Evolutionary conservation across 1,140 invertebrate species (phyloP), one percentile per base, ranked within the genome.

Genomic region (Dreissena rostriformis): DNA sequence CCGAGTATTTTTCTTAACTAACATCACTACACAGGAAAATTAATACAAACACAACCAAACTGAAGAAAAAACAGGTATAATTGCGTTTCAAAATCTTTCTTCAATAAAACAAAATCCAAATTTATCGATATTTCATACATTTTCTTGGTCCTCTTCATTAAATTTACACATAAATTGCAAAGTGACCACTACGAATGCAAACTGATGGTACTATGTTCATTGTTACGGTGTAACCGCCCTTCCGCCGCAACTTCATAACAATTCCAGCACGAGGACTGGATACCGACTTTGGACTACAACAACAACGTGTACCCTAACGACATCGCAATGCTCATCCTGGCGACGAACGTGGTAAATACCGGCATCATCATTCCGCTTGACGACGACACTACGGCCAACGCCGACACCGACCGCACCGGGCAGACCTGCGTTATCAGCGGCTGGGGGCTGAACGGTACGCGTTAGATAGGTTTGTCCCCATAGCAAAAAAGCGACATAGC

Each of bases 361-460:
- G 6, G 24, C 8, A 67, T 72, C 7, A 75, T 82, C 17, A 75
- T 82, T n/a, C 28, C 11, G 0, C 29, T 82, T 53, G 80, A 70
- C 6, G 22, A 17, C 2, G 72, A 75, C 19, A 17, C 28, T n/a
- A 8, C 11, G 0, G 24, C 28, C 2, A 39, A 82, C 29, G 19
- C 52, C 19, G 12, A 39, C 6, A 17, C 28, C 15, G 53, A 81
- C 29, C 73, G 72, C 39, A 17, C 65, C 19, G 80, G 80, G 0
- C 57, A 65, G 7, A 29, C 11, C 5, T 82, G 80, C 49, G 67
- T 57, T 57, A 82, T 82, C 51, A 82, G 71, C 55, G 80, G 80
- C 5, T 82, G 80, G 80, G 80, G 80, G 8, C 39, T 52, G 0
- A 82, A 74, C 24, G 80, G 80, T 82, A 49, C 51, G 28, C 67